phyloP scores from a whole-genome alignment of 2,113 vertebrate genomes.

The Parus major region DNA sequence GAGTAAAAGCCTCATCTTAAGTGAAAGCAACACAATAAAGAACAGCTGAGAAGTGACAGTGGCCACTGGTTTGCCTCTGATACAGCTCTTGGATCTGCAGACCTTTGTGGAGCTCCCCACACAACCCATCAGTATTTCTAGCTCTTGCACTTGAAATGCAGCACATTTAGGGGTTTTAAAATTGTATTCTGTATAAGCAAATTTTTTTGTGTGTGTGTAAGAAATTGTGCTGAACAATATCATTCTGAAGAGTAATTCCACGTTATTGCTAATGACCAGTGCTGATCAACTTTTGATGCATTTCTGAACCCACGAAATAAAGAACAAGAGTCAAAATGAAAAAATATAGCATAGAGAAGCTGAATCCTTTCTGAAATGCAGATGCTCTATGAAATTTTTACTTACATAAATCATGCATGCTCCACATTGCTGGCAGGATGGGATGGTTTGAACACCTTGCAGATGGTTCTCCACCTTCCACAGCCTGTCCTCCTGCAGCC shows the following conservation, averaged over 20 bases:
- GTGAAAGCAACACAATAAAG: background rate
- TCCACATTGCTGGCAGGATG: background rate
- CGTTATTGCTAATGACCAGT: background rate
- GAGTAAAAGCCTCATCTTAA: background rate
- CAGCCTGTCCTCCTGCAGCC: background rate
- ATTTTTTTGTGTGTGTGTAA: background rate
- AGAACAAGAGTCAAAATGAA: background rate
- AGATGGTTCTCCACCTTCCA: background rate
- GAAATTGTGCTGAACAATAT: background rate
- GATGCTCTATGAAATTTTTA: background rate
- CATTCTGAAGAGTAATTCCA: background rate
- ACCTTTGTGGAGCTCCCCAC: background rate
- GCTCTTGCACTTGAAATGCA: background rate
- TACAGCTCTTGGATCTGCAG: background rate
- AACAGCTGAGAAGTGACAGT: accelerated
- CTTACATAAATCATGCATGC: background rate
- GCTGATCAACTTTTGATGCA: background rate
- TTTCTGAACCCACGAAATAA: background rate
- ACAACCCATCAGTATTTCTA: background rate
- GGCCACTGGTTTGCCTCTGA: background rate
- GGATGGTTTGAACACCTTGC: background rate
- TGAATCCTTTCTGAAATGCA: background rate
- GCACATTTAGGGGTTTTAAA: accelerated
- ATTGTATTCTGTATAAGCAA: background rate
- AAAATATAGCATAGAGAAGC: background rate